Base-by-base conservation (phyloP, 2,888 invertebrate species). In the Polymixis flavicincta region DNA sequence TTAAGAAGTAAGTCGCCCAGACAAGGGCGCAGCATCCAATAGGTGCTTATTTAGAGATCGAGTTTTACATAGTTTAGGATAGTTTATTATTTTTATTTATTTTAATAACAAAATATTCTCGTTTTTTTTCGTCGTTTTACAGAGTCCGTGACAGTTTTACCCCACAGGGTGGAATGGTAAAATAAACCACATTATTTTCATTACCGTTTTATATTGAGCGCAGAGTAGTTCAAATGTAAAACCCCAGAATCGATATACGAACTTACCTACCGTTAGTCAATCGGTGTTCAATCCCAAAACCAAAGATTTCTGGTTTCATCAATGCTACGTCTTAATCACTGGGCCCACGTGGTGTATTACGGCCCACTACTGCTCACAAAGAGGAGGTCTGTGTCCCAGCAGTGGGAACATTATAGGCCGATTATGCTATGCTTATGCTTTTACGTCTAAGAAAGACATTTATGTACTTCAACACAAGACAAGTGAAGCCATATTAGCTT, bases 11-110 rank as follows among this genome's bases (percentile, higher is more conserved):
- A 74, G 73, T 67, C 60, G 78, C 73, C 78, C 66, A 32, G 57
- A 57, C 22, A 71, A 45, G 76, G 63, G 83, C 80, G 78, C 80
- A 78, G 76, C 76, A 83, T 82, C 74, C 59, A 63, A 72, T 19
- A 67, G 73, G 82, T 82, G 80, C 71, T 76, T 79, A 76, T 67
- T 74, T 73, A 83, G 70, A 54, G 4, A 61, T 73, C 50, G 50
- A 82, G 69, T 57, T 68, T 45, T 67, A 69, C n/a, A 17, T 80
- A 52, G n/a, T 57, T 61, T 52, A 59, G 2, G 48, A 28, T 68
- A 61, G 3, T 61, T 52, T 37, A 59, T 52, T 45, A 52, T 32
- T 66, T 67, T 65, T 75, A 71, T 69, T 80, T 78, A 83, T 72
- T 83, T 83, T 60, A 48, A 6, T 60, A 61, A 55, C 22, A 37